Conservation (phyloP, 1,140 invertebrate species). For the Mya arenaria region DNA sequence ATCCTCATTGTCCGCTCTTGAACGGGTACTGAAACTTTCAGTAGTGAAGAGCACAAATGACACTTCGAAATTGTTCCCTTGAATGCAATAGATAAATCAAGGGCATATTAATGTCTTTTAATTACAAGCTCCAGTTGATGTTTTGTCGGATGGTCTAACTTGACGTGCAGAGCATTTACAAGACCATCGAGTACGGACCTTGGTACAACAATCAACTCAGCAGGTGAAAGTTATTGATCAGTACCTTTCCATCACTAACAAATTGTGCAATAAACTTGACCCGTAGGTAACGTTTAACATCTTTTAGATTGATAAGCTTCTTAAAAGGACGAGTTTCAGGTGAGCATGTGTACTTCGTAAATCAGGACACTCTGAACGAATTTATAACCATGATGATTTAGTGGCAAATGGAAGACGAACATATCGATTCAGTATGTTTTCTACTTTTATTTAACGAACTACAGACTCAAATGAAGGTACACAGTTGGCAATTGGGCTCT, state of each 20-base stretch:
- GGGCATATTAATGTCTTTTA: slow-evolving; percentile 53
- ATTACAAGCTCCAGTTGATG: slow-evolving; percentile 57
- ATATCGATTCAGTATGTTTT: slow-evolving; percentile 34
- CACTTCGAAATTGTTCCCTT: slow-evolving; percentile 8
- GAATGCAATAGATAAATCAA: slow-evolving; percentile 56
- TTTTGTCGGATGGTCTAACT: slow-evolving; percentile 56
- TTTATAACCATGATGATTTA: slow-evolving; percentile 42
- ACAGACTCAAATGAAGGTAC: slow-evolving; percentile 50
- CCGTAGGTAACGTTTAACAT: slow-evolving; percentile 58
- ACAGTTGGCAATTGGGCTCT: slow-evolving; percentile 41
- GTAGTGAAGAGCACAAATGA: slow-evolving; percentile 53
- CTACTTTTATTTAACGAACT: neutral
- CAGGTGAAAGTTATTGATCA: slow-evolving; percentile 17
- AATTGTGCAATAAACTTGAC: slow-evolving; percentile 47
- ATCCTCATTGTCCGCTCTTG: slow-evolving; percentile 11
- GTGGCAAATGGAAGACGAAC: slow-evolving; percentile 49
- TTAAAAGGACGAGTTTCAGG: slow-evolving; percentile 48
- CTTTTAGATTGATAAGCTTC: slow-evolving; percentile 55
- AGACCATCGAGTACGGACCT: slow-evolving; percentile 54
- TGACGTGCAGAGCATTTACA: slow-evolving; percentile 58
- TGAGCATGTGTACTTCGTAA: slow-evolving; percentile 23
- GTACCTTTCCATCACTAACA: slow-evolving; percentile 47
- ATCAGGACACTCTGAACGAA: slow-evolving; percentile 52
- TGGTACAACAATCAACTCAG: slow-evolving; percentile 61
- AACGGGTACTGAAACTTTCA: slow-evolving; percentile 3